Evolutionary conservation across 2,797 vertebrate species (phyloP).

Genomic region (Mico argentatus): DNA sequence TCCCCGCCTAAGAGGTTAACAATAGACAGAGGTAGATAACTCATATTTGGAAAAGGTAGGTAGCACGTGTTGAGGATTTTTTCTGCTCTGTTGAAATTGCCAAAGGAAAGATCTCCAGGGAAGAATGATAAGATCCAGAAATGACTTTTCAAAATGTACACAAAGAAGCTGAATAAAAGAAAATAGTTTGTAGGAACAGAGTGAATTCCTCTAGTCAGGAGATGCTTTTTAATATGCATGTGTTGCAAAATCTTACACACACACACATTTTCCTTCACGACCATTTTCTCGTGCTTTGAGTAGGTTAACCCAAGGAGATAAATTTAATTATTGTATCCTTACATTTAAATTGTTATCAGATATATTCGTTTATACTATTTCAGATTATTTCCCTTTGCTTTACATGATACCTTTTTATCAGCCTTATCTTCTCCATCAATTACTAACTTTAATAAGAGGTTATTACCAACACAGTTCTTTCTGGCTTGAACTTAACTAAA

Average conservation of each 20-base stretch:
- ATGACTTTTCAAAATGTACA: slow-evolving; percentile 24
- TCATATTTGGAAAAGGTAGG: slow-evolving; percentile 49
- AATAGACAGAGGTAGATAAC: slow-evolving; percentile 10
- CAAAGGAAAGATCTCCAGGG: slow-evolving; percentile 42
- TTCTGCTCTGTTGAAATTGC: slow-evolving; percentile 22
- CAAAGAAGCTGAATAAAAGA: slow-evolving; percentile 30
- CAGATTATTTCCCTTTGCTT: slow-evolving; percentile 4
- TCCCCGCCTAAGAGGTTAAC: neutral
- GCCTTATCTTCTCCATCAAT: neutral
- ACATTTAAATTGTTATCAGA: slow-evolving; percentile 3
- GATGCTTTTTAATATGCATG: neutral
- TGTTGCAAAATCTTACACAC: neutral
- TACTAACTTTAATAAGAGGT: slow-evolving; percentile 9
- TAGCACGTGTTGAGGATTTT: slow-evolving; percentile 28
- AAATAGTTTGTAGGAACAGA: slow-evolving; percentile 5
- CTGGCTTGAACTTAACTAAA: neutral
- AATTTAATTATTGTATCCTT: neutral
- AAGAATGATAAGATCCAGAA: slow-evolving; percentile 63
- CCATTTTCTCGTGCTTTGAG: neutral
- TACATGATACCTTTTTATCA: neutral
- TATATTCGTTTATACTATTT: neutral
- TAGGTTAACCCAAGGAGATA: neutral
- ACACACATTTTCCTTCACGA: neutral
- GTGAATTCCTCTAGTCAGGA: neutral
- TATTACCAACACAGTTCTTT: neutral